A percentile compares a stretch with the other conserved stretches of the same genome.
These are phyloP conservation scores for Xiphophorus couchianus DNA, from an alignment of 2,113 vertebrate species.

Conservation along the genomic window DNA sequence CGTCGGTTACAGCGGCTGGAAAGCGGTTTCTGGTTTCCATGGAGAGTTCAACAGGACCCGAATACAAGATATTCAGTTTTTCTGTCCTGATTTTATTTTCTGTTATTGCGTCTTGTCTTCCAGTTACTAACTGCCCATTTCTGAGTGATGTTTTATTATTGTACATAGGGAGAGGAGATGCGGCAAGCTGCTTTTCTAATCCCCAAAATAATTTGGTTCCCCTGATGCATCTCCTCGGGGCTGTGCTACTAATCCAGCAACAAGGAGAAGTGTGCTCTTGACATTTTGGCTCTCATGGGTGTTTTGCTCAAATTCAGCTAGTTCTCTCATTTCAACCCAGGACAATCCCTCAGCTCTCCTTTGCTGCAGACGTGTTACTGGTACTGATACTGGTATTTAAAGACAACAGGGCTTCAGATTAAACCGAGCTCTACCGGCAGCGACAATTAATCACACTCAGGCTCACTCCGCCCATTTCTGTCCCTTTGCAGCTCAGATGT, in stretches of 20 bases:
- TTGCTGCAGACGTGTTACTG: constrained; percentile 16
- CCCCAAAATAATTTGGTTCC: not conserved
- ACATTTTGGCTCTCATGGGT: constrained; percentile 15
- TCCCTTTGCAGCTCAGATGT: constrained; percentile 16
- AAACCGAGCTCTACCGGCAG: not conserved
- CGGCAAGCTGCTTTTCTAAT: not conserved
- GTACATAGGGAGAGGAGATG: not conserved
- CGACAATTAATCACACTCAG: constrained; percentile 9
- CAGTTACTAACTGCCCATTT: not conserved
- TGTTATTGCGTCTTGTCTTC: not conserved
- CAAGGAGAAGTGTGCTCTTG: constrained; percentile 7
- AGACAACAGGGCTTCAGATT: not conserved
- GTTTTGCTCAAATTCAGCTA: constrained; percentile 9
- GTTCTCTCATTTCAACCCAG: constrained; percentile 25
- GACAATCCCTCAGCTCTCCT: constrained; percentile 8
- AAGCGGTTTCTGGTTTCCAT: not conserved
- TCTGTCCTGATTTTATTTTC: not conserved
- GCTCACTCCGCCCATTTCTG: constrained; percentile 1
- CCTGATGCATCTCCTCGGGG: not conserved
- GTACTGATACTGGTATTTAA: constrained; percentile 3
- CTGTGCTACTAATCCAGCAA: constrained; percentile 14
- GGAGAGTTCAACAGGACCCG: not conserved
- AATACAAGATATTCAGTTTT: not conserved
- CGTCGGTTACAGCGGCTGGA: not conserved
- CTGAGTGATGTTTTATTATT: not conserved